phyloP scores from a whole-genome alignment of 2,113 vertebrate genomes.

The Danio rerio region GRCz12tu NC_133181.1:29737501-29738000 shows the following conservation, averaged over 20 bases:
- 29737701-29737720: not conserved
- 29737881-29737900: conserved; percentile 43
- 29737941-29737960: conserved; percentile 33
- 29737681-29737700: not conserved
- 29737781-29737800: conserved; percentile 6
- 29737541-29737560: too few species aligned
- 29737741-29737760: not conserved
- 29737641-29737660: not conserved
- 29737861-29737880: conserved; percentile 44
- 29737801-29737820: conserved; percentile 16
- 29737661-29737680: not conserved
- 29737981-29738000: conserved; percentile 7
- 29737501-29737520: too few species aligned
- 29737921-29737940: conserved; percentile 38
- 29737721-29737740: not conserved
- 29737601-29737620: not conserved
- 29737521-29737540: too few species aligned
- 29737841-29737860: conserved; percentile 40
- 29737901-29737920: conserved; percentile 36
- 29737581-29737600: too few species aligned
- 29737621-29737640: not conserved
- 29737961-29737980: conserved; percentile 38
- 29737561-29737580: too few species aligned
- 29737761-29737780: not conserved
- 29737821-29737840: conserved; percentile 8